Percentiles rank a stretch among this genome's conserved stretches.
Conservation (phyloP, 2,888 invertebrate species). For the Petrolisthes cinctipes region DNA sequence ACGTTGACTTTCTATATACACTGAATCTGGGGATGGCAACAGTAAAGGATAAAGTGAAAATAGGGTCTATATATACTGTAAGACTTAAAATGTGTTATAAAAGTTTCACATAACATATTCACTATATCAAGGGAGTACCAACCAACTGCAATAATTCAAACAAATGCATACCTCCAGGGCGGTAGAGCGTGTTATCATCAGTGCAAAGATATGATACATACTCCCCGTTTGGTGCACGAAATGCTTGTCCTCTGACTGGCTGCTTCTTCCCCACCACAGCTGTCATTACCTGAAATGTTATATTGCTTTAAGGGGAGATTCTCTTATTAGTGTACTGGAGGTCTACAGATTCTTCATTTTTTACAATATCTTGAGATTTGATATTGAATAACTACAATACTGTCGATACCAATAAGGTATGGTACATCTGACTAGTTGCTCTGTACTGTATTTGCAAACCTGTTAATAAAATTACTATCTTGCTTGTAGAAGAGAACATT, state of each 20-base stretch:
- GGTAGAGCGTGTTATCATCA: slow-evolving; percentile 69
- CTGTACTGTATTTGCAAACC: no score
- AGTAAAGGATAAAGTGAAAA: neutral
- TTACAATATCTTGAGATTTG: no score
- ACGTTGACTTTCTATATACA: slow-evolving; percentile 71
- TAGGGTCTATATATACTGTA: neutral
- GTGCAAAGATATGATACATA: slow-evolving; percentile 68
- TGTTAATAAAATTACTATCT: neutral
- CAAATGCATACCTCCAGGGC: slow-evolving; percentile 69
- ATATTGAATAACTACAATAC: neutral
- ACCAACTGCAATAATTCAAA: neutral
- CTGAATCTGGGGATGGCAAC: slow-evolving; percentile 69
- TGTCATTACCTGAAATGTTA: slow-evolving; percentile 66
- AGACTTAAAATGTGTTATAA: no score
- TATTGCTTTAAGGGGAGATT: no score
- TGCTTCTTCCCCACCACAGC: slow-evolving; percentile 68
- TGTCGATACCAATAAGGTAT: no score
- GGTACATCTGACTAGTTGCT: no score
- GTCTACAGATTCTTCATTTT: no score
- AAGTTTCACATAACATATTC: no score
- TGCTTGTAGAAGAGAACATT: no score
- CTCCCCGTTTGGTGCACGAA: slow-evolving; percentile 67
- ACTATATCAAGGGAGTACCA: no score
- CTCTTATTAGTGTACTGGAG: no score
- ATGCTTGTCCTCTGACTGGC: slow-evolving; percentile 68